A percentile compares a stretch with the other conserved stretches of the same genome.
Evolutionary conservation across 2,113 vertebrate genomes (phyloP).

Genomic region (Cephalophus harveyi): DNA sequence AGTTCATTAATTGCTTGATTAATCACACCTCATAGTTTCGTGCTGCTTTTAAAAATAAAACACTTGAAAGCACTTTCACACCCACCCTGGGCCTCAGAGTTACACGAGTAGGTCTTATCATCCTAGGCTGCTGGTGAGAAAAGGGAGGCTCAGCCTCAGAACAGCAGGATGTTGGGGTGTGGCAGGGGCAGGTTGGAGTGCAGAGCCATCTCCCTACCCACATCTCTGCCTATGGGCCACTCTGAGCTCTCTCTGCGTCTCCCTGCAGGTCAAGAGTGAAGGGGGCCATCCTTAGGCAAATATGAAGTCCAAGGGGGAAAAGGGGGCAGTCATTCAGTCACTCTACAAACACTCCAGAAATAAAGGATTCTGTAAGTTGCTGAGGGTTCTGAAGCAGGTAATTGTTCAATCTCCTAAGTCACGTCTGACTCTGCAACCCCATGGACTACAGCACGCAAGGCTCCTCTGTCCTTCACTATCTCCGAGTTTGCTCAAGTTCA

Average conservation of each 20-base stretch:
- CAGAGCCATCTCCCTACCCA: neutral
- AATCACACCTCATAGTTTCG: constrained; percentile 67
- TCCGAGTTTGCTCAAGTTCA: neutral
- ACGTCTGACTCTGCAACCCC: neutral
- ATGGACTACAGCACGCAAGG: neutral
- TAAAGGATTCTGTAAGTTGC: neutral
- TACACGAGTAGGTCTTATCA: neutral
- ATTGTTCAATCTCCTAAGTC: neutral
- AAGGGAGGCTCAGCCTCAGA: neutral
- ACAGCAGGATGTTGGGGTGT: neutral
- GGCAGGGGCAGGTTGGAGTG: neutral
- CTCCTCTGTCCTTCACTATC: neutral
- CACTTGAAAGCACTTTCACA: constrained; percentile 66
- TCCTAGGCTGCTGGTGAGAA: neutral
- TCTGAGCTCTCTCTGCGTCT: neutral
- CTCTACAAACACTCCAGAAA: neutral
- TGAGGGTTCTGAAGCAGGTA: neutral
- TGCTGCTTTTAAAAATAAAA: constrained; percentile 72
- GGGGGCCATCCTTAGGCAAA: neutral
- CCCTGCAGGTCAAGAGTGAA: neutral
- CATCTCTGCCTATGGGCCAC: neutral
- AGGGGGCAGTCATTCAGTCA: neutral
- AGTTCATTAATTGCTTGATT: constrained; percentile 69
- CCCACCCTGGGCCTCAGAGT: constrained; percentile 32
- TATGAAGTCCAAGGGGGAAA: neutral